Conservation (phyloP, 1,140 invertebrate species). For the Linepithema humile region DNA sequence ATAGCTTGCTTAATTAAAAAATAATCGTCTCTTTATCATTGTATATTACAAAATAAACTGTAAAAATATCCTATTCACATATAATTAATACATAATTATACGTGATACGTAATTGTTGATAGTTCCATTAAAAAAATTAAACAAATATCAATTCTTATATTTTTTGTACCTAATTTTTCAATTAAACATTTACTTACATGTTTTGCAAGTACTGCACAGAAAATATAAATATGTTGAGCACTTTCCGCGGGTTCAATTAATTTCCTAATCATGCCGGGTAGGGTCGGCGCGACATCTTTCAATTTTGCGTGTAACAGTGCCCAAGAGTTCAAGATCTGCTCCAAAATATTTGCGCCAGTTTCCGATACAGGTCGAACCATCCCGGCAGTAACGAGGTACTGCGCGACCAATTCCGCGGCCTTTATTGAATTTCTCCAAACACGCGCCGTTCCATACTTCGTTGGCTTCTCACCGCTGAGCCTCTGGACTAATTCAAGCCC, state of each 20-base stretch:
- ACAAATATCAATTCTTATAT: neutral
- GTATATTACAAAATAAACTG: constrained; percentile 1
- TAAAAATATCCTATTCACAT: no score
- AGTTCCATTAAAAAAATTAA: no score
- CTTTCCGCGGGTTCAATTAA: constrained; percentile 85
- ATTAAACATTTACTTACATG: constrained; percentile 82
- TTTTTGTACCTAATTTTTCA: no score
- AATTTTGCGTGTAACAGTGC: constrained; percentile 81
- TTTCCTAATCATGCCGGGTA: constrained; percentile 84
- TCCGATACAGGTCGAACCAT: constrained; percentile 85
- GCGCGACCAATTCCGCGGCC: constrained; percentile 83
- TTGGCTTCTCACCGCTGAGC: constrained; percentile 81
- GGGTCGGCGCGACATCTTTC: constrained; percentile 78
- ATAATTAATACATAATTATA: no score
- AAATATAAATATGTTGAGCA: constrained; percentile 86
- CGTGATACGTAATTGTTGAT: no score
- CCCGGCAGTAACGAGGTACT: constrained; percentile 84
- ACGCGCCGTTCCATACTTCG: constrained; percentile 82
- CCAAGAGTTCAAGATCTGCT: constrained; percentile 83
- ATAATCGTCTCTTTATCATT: neutral
- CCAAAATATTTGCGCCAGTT: constrained; percentile 83
- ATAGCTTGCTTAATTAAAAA: neutral
- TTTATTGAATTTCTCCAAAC: constrained; percentile 84
- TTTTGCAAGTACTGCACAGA: constrained; percentile 85
- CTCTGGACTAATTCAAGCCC: constrained; percentile 82